Percentiles rank a stretch among this genome's conserved stretches.
Conservation (phyloP, 2,113 vertebrate species). For the Girardinichthys multiradiatus region DNA sequence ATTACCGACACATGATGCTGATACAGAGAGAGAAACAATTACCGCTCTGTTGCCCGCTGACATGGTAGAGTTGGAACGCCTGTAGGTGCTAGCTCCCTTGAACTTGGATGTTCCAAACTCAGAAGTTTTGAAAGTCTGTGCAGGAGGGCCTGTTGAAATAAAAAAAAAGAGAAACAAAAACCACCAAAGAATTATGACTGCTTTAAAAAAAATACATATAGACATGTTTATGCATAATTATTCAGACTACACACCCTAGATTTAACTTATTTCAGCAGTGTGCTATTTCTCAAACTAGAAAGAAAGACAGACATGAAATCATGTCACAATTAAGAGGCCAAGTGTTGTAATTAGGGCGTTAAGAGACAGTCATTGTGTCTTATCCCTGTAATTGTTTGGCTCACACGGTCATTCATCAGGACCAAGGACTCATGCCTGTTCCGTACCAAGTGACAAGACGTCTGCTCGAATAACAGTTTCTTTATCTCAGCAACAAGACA, state of each 20-base stretch:
- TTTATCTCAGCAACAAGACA: neutral
- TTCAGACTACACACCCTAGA: neutral
- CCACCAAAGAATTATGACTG: neutral
- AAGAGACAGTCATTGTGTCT: neutral
- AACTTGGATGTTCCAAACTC: slow-evolving; percentile 70
- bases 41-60: slow-evolving; percentile 50
- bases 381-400: neutral
- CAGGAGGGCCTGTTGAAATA: slow-evolving; percentile 39
- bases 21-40: slow-evolving; percentile 20
- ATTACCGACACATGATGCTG: neutral
- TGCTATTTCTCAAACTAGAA: neutral
- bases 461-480: neutral
- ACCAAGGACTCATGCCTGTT: neutral
- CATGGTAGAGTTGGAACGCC: slow-evolving; percentile 15
- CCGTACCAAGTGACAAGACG: neutral
- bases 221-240: neutral
- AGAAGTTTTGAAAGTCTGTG: neutral
- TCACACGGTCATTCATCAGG: slow-evolving; percentile 15
- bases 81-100: slow-evolving; percentile 48
- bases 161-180: neutral
- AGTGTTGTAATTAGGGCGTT: neutral
- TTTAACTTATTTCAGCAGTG: no score
- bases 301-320: slow-evolving; percentile 21
- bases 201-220: neutral
- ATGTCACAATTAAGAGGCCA: neutral